A percentile compares a stretch with the other conserved stretches of the same genome.
These are phyloP conservation scores for Drosophila sulfurigaster DNA, from an alignment of 1,140 invertebrate genomes.

Conservation along the genomic window DNA sequence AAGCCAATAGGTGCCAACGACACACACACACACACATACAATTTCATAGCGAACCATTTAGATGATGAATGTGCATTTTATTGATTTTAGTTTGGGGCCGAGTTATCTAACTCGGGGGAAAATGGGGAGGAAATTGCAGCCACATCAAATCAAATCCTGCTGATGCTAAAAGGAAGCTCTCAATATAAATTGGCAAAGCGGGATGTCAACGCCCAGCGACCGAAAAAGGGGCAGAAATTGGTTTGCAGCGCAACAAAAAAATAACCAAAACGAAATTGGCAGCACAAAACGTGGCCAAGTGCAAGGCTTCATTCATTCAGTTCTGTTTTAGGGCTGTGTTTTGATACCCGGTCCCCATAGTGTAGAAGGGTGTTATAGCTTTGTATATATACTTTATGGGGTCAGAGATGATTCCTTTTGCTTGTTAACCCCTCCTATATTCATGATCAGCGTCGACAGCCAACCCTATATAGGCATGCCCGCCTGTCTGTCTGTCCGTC, in stretches of 20 bases:
- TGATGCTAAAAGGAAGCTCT: conserved; percentile 12
- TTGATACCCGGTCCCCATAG: too few relatives aligned
- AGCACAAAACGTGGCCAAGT: conserved; percentile 41
- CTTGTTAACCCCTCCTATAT: too few relatives aligned
- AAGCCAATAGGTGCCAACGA: conserved; percentile 17
- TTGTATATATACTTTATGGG: too few relatives aligned
- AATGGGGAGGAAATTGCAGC: conserved; percentile 53
- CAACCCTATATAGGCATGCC: too few relatives aligned
- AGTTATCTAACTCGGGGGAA: too few relatives aligned
- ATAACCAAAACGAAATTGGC: neutral
- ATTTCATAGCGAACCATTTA: conserved; percentile 16
- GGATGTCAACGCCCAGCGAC: conserved; percentile 32
- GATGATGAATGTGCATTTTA: conserved; percentile 61
- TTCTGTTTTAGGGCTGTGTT: conserved; percentile 17
- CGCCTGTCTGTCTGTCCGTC: too few relatives aligned
- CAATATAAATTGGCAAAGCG: conserved; percentile 16
- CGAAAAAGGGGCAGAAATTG: conserved; percentile 23
- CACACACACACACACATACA: conserved; percentile 4
- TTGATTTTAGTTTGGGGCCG: conserved; percentile 61
- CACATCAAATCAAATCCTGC: conserved; percentile 35
- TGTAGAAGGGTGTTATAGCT: too few relatives aligned
- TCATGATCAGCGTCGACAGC: too few relatives aligned
- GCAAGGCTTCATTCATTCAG: conserved; percentile 34
- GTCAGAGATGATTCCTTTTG: too few relatives aligned
- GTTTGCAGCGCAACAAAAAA: neutral